Percentiles rank a stretch among this genome's conserved stretches.
These are phyloP conservation scores for Pseudochirops corinnae DNA, from an alignment of 2,797 vertebrate genomes.

Conservation along the genomic window DNA sequence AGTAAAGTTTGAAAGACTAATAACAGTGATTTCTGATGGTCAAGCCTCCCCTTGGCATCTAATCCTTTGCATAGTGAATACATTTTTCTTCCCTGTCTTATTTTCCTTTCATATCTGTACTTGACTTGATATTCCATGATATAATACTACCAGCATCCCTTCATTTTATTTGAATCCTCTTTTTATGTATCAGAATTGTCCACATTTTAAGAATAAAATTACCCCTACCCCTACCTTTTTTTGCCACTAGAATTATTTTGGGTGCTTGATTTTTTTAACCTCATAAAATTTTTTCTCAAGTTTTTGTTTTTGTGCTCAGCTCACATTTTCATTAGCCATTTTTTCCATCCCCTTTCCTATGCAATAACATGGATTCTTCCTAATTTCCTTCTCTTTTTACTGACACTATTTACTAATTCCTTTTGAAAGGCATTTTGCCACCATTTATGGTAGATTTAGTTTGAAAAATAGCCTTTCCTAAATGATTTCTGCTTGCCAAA, in stretches of 20 bases:
- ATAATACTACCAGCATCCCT: background rate
- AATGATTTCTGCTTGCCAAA: slow-evolving; percentile 56
- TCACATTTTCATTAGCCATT: slow-evolving; percentile 35
- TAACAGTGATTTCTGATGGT: background rate
- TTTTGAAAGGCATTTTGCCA: slow-evolving; percentile 64
- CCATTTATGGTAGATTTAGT: slow-evolving; percentile 58
- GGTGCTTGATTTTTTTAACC: slow-evolving; percentile 14
- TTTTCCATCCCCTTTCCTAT: background rate
- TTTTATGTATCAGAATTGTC: background rate
- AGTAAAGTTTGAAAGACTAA: background rate
- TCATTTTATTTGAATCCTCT: background rate
- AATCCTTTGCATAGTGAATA: background rate
- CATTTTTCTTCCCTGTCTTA: background rate
- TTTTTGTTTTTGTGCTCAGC: background rate
- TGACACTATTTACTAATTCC: slow-evolving; percentile 48
- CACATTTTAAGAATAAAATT: background rate
- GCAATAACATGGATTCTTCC: slow-evolving; percentile 65
- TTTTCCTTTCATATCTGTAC: background rate
- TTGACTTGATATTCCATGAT: background rate
- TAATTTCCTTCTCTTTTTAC: slow-evolving; percentile 69
- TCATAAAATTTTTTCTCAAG: background rate
- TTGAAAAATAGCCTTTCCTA: slow-evolving; percentile 70
- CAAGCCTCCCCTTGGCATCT: background rate
- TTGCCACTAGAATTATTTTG: slow-evolving; percentile 18
- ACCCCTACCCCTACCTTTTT: slow-evolving; percentile 4